phyloP scores from a whole-genome alignment of 1,140 invertebrate species.

The Orchestia grillus region DNA sequence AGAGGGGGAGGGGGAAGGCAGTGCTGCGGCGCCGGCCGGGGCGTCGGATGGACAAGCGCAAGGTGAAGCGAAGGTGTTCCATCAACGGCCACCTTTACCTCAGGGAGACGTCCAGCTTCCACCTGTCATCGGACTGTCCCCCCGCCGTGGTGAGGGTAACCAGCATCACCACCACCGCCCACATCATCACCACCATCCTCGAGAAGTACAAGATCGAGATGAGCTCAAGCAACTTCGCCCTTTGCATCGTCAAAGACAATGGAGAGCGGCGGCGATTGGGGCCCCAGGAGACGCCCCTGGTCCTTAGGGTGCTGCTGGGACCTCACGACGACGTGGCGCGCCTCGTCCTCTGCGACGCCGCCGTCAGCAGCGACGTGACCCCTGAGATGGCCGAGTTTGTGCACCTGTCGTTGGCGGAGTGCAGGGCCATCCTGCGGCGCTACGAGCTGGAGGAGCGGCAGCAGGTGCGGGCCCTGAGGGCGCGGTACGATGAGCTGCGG shows the following conservation, averaged over 20 bases:
- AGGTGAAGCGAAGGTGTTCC: slow-evolving; percentile 81
- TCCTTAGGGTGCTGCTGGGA: slow-evolving; percentile 82
- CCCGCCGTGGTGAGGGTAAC: slow-evolving; percentile 89
- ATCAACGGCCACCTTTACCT: slow-evolving; percentile 92
- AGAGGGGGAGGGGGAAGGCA: slow-evolving; percentile 75
- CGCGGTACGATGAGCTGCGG: slow-evolving; percentile 76
- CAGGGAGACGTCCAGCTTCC: slow-evolving; percentile 89
- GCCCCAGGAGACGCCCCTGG: slow-evolving; percentile 84
- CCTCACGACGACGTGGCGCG: slow-evolving; percentile 86
- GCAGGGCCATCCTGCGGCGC: slow-evolving; percentile 82
- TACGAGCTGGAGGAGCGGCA: slow-evolving; percentile 84
- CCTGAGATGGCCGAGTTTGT: slow-evolving; percentile 85
- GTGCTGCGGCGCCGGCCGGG: slow-evolving; percentile 81
- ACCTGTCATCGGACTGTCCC: slow-evolving; percentile 85
- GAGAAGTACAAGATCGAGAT: slow-evolving; percentile 90
- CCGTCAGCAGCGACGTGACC: slow-evolving; percentile 81
- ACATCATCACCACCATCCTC: slow-evolving; percentile 87
- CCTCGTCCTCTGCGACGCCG: slow-evolving; percentile 84
- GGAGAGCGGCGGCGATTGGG: slow-evolving; percentile 83
- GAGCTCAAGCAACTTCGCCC: slow-evolving; percentile 82
- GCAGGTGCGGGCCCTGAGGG: slow-evolving; percentile 79
- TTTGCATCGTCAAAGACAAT: slow-evolving; percentile 86
- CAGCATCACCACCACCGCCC: slow-evolving; percentile 80
- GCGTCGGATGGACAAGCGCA: slow-evolving; percentile 76
- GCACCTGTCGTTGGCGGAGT: slow-evolving; percentile 83